Base-by-base conservation (phyloP, 2,888 invertebrate species). In the Thysanoteuthis rhombus region DNA sequence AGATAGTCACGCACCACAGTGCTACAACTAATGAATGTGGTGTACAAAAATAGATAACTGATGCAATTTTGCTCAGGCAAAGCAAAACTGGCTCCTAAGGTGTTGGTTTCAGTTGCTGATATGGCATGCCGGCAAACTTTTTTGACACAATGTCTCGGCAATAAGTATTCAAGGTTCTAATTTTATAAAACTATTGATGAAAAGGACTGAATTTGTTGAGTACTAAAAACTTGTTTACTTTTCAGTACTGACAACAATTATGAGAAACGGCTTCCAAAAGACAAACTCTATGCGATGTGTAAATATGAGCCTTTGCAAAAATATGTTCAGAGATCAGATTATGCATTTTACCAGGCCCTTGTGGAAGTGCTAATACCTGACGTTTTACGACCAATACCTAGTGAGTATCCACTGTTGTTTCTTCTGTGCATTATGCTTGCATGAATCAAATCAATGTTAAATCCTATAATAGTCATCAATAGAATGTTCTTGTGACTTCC, bases 351-450 rank as follows among this genome's bases (percentile, higher is more conserved):
- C 97, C 99, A 99, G 97, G 98, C 98, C 96, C 98, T 99, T 95
- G 99, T 99, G 25, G 99, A 99, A 97, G 98, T 99, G 96, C 98
- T 99, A 95, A 98, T 99, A 97, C 99, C 99, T 38, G 99, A 99
- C 97, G 99, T 99, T 93, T 98, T 99, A 94, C 98, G 99, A 95
- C 99, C 99, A 89, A 99, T 99, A 96, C 99, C 99, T 95, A 98
- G 99, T 98, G 96, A 97, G 97, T 97, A 94, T 52, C 25, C 52
- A 52, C 52, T 52, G 25, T 36, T 93, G 58, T 38, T 42, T 10
- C n/a, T 75, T n/a, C 16, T 75, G 75, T 40, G n/a, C 36, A 38
- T 39, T 6, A 42, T 28, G 32, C 22, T n/a, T 75, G n/a, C n/a
- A 75, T n/a, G 36, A 75, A n/a, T 75, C 75, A 75, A 75, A 75